Base-by-base conservation (phyloP, 2,888 invertebrate species). In the Drosophila melanosoma region DNA sequence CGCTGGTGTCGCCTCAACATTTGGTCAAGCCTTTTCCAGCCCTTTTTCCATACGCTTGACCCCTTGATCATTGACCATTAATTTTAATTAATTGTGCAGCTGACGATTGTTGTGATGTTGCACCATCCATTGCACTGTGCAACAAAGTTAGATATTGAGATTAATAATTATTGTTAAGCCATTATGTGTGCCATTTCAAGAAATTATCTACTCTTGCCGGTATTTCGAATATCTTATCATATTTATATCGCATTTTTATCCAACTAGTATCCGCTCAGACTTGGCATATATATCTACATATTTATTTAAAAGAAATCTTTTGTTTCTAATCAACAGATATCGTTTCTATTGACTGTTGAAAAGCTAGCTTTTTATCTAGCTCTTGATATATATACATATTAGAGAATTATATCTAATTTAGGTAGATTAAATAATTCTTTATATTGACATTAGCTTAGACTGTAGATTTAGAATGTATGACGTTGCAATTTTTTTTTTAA, bases 1-100 rank as follows among this genome's bases (percentile, higher is more conserved):
- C 23, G 15, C 7, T 45, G 15, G 23, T 23, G 23, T 45, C 23
- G 23, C 8, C 8, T 15, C 23, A 45, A 15, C 45, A 23, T 45
- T 23, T 23, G 45, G 23, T 15, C 45, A 8, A 45, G 26, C 45
- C 45, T 29, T 29, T 48, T 36, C 20, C 54, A n/a, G 52, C 64
- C 59, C 63, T 57, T 56, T 54, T 64, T 63, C 54, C 69, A 65
- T 60, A 45, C 20, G 63, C 61, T 69, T 71, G 74, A 33, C 48
- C 42, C 42, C 72, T 68, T 71, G 81, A 83, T 80, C 74, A 74
- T 54, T 42, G 45, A 20, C 45, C 45, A 15, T 45, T 45, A 23
- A 45, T 81, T 77, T 77, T 33, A 81, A 83, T 77, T 77, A 83
- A 69, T 71, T 83, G 32, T 81, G 67, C 81, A 77, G 81, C 69